Evolutionary conservation across 2,888 invertebrate genomes (phyloP).

Genomic region (Frankliniella fusca): DNA sequence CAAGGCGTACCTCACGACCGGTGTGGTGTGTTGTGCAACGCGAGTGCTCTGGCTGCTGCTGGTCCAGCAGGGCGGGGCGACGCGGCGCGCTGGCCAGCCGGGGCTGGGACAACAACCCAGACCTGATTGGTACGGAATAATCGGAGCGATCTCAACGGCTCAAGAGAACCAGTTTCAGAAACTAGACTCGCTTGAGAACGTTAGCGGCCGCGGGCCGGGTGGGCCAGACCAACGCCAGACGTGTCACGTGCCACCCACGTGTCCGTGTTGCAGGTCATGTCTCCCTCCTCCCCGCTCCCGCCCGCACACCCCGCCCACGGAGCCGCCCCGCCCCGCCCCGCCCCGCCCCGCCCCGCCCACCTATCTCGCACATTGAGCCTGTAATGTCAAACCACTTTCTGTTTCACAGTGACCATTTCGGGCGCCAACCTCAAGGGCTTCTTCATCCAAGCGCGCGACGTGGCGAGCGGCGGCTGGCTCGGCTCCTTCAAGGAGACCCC

Average conservation of each 20-base stretch:
- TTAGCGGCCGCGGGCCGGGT: not conserved
- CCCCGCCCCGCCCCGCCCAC: no score
- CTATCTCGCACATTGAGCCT: not conserved
- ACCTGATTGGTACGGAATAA: no score
- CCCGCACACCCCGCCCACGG: not conserved
- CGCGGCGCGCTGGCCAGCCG: no score
- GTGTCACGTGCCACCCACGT: not conserved
- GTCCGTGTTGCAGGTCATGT: not conserved
- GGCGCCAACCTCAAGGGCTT: slow-evolving; percentile 70
- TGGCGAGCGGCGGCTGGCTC: slow-evolving; percentile 66
- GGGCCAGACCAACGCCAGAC: not conserved
- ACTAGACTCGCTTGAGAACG: no score
- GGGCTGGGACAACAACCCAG: no score
- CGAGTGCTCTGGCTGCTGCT: no score
- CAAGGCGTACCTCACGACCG: no score
- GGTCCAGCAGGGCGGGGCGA: no score
- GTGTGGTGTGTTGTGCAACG: no score
- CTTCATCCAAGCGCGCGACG: slow-evolving; percentile 75
- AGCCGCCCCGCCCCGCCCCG: not conserved
- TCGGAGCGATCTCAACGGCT: not conserved
- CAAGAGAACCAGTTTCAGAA: not conserved
- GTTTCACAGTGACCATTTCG: slow-evolving; percentile 54
- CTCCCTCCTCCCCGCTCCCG: not conserved
- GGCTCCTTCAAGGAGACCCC: slow-evolving; percentile 68
- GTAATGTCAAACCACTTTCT: not conserved